Evolutionary conservation across 2,113 vertebrate genomes (phyloP).

Genomic region (Blennius ocellaris): DNA sequence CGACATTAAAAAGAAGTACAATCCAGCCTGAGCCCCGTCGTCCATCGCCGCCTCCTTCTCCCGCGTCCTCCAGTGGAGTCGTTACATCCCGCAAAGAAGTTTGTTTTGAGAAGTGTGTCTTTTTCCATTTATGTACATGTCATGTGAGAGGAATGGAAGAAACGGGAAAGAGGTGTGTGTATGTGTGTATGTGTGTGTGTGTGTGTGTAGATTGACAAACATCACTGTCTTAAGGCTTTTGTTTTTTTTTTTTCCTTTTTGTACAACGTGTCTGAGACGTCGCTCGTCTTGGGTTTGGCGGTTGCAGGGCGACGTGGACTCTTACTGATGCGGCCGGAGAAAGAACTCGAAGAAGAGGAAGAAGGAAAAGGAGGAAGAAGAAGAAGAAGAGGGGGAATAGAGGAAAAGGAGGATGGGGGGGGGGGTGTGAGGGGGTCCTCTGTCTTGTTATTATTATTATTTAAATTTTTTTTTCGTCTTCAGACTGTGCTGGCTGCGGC

Average conservation of each 20-base stretch:
- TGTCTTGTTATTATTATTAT: conserved; percentile 22
- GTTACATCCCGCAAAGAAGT: conserved; percentile 55
- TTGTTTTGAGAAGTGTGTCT: conserved; percentile 28
- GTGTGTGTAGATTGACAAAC: conserved; percentile 64
- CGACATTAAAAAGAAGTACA: conserved; percentile 76
- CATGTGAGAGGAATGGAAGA: conserved; percentile 51
- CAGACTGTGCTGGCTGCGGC: conserved; percentile 21
- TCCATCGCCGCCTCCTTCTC: not conserved
- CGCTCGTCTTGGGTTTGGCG: conserved; percentile 45
- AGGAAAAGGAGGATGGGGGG: not conserved
- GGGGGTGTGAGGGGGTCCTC: conserved; percentile 17
- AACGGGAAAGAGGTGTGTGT: not conserved
- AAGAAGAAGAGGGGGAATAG: no score
- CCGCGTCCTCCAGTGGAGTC: conserved; percentile 37
- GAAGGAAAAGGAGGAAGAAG: accelerated
- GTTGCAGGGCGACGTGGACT: conserved; percentile 25
- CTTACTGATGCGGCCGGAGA: conserved; percentile 33
- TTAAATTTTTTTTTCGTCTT: conserved; percentile 43
- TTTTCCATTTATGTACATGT: conserved; percentile 57
- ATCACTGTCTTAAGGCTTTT: conserved; percentile 83
- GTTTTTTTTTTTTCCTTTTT: conserved; percentile 65
- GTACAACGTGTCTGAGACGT: conserved; percentile 57
- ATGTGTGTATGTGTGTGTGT: conserved; percentile 7
- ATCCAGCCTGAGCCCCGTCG: conserved; percentile 64
- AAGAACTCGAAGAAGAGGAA: not conserved